phyloP scores from a whole-genome alignment of 2,888 invertebrate genomes.

The Cataglyphis rosenhaueri region DNA sequence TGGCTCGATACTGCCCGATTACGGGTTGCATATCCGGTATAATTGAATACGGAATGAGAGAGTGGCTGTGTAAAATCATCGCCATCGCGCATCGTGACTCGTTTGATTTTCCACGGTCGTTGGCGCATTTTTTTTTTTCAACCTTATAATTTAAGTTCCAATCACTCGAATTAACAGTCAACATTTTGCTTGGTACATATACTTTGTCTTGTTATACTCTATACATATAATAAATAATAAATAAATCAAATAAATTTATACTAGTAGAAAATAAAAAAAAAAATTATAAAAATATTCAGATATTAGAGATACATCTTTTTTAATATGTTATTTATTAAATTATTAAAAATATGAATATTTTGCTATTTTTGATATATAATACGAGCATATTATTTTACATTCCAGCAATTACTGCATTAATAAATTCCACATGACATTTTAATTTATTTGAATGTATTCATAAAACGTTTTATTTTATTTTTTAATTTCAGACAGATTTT shows the following conservation, averaged over 20 bases:
- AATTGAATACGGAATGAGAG: slow-evolving; percentile 2
- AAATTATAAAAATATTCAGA: not conserved
- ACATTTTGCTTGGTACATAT: not conserved
- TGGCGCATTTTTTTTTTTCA: not conserved
- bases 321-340: not conserved
- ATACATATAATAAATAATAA: not conserved
- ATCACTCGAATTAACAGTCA: not conserved
- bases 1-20: slow-evolving; percentile 20
- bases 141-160: not conserved
- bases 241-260: not conserved
- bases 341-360: slow-evolving; percentile 5
- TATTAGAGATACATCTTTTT: not conserved
- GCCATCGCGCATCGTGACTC: slow-evolving; percentile 17
- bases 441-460: not conserved
- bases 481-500: not conserved
- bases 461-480: not conserved
- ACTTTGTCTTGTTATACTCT: not conserved
- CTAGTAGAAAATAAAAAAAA: not conserved
- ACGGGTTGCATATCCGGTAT: not conserved
- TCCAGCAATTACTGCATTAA: not conserved
- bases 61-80: slow-evolving; percentile 16
- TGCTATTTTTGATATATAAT: not conserved
- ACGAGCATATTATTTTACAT: not conserved
- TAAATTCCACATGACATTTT: not conserved
- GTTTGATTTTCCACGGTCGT: not conserved